phyloP scores from a whole-genome alignment of 2,888 invertebrate species.

The Melieria omissa region DNA sequence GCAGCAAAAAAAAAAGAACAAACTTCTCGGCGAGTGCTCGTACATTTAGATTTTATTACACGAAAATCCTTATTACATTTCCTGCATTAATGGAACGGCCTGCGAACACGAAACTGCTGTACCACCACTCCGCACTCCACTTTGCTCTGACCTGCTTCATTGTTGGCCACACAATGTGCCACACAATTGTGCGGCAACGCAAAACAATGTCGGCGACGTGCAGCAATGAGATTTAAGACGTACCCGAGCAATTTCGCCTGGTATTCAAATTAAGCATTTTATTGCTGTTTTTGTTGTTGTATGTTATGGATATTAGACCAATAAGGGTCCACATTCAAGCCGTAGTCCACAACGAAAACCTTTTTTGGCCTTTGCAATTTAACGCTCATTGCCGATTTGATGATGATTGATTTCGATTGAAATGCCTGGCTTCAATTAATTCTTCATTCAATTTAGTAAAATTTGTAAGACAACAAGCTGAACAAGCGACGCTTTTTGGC shows the following conservation, averaged over 20 bases:
- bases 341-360: background rate
- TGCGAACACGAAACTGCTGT: slow-evolving; percentile 10
- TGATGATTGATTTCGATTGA: too few species aligned
- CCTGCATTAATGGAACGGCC: slow-evolving; percentile 28
- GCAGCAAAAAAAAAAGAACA: too few species aligned
- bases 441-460: too few species aligned
- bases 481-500: too few species aligned
- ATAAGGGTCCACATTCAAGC: background rate
- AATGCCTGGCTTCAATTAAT: too few species aligned
- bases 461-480: too few species aligned
- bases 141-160: background rate
- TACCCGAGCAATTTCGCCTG: slow-evolving; percentile 11
- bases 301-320: slow-evolving; percentile 6
- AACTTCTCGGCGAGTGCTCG: too few species aligned
- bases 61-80: slow-evolving; percentile 25
- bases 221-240: slow-evolving; percentile 8
- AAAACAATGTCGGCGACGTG: background rate
- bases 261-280: slow-evolving; percentile 20
- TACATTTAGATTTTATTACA: slow-evolving; percentile 26
- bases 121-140: too few species aligned
- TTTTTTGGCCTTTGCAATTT: too few species aligned
- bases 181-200: too few species aligned
- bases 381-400: too few species aligned
- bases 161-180: background rate
- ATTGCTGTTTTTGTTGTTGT: slow-evolving; percentile 16